These are phyloP conservation scores for Phyllotreta cruciferae DNA, from an alignment of 2,888 invertebrate genomes.

Conservation along the genomic window DNA sequence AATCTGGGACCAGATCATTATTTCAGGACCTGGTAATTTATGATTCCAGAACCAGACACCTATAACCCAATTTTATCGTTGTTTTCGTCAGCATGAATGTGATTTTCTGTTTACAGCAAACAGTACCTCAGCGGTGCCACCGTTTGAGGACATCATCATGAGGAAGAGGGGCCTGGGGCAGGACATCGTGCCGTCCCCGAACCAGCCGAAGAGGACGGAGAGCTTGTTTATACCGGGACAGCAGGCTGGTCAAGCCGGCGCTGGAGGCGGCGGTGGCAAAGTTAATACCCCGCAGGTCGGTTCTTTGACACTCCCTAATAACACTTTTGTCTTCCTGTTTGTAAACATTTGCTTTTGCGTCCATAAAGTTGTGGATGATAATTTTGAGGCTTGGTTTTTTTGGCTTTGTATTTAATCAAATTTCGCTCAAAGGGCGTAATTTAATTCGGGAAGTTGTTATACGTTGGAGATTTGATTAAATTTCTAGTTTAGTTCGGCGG, in stretches of 20 bases:
- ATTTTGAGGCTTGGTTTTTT: conserved; percentile 17
- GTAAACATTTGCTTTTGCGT: too few species aligned
- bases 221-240: conserved; percentile 78
- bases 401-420: not conserved
- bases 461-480: conserved; percentile 1
- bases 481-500: conserved; percentile 6
- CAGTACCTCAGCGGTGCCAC: conserved; percentile 59
- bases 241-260: conserved; percentile 52
- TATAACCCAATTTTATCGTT: too few species aligned
- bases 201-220: conserved; percentile 90
- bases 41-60: too few species aligned
- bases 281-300: conserved; percentile 38
- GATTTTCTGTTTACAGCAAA: conserved; percentile 16
- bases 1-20: too few species aligned
- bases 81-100: not conserved
- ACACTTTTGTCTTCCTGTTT: too few species aligned
- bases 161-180: conserved; percentile 83
- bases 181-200: conserved; percentile 86
- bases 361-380: conserved; percentile 20
- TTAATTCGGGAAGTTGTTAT: conserved; percentile 6
- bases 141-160: conserved; percentile 84
- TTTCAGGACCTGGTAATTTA: too few species aligned
- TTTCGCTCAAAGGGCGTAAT: not conserved
- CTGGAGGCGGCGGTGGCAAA: conserved; percentile 16
- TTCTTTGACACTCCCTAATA: not conserved